These are phyloP conservation scores for Dascillus cervinus DNA, from an alignment of 2,888 invertebrate species.

Conservation along the genomic window DNA sequence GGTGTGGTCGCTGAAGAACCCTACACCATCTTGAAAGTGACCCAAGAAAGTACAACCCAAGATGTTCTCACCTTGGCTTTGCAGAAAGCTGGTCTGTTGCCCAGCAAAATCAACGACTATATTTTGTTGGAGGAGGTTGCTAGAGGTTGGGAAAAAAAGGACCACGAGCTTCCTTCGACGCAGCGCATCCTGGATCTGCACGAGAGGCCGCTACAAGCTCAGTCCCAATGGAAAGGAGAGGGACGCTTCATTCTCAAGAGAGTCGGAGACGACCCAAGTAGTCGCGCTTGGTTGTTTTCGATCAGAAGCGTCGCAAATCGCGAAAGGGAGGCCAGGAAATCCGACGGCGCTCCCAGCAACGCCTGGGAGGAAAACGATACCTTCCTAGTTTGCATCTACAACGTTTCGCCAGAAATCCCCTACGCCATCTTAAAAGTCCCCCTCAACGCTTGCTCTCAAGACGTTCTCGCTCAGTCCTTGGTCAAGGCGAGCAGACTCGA, in stretches of 20 bases:
- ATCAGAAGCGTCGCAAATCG: conserved; percentile 56
- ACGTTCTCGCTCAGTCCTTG: conserved; percentile 82
- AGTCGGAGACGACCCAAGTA: conserved; percentile 88
- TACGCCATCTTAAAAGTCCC: conserved; percentile 88
- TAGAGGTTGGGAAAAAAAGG: conserved; percentile 65
- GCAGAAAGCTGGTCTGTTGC: conserved; percentile 58
- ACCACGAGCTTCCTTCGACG: conserved; percentile 62
- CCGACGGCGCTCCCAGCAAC: conserved; percentile 40
- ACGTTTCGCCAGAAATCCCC: conserved; percentile 89
- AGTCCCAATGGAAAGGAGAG: conserved; percentile 76
- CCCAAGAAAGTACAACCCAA: conserved; percentile 82
- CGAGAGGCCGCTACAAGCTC: conserved; percentile 78
- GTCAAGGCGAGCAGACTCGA: conserved; percentile 84
- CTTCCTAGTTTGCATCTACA: conserved; percentile 89
- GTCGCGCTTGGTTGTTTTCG: conserved; percentile 89
- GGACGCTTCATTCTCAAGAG: conserved; percentile 77
- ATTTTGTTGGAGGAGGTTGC: conserved; percentile 84
- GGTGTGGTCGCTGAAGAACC: conserved; percentile 82
- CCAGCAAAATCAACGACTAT: conserved; percentile 72
- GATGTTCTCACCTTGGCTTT: conserved; percentile 74
- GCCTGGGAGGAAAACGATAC: conserved; percentile 62
- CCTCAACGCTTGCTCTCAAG: conserved; percentile 76
- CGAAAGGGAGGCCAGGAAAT: conserved; percentile 39
- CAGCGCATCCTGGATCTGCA: conserved; percentile 67
- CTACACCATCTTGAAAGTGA: conserved; percentile 83